Evolutionary conservation across 92 coral and sea anemone genomes (phyloP), one percentile per base, ranked within the genome.

Genomic region (Phenganax subtilis): DNA sequence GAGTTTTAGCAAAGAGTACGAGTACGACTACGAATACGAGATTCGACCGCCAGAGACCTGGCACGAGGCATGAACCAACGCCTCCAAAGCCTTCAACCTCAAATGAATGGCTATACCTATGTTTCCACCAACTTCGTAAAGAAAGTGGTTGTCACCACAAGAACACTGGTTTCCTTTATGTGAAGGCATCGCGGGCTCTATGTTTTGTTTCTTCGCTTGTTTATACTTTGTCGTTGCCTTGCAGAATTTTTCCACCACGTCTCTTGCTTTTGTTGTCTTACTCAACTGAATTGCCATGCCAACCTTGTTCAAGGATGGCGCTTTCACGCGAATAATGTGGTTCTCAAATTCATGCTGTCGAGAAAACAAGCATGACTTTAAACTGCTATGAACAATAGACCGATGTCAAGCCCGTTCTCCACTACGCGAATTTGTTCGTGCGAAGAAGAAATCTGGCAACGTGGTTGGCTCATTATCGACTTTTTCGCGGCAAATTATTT

Each of bases 201-300:
- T 16, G 56, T 79, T 79, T 54, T 54, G 60, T 7, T 15, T 63
- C 20, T 0, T 8, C 9, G 62, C 58, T 29, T 63, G 59, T 25
- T 63, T 63, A 47, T 55, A 47, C 54, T 47, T 79, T 61, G 17
- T 63, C 55, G 74, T 14, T 17, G 57, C 74, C 63, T 79, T 63
- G 66, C 97, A 88, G 80, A 94, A 94, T 84, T 92, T 94, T 72
- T 89, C 91, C 16, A 94, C 90, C 69, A 94, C 86, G 76, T 94
- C 97, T 12, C 92, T 91, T 53, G 98, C 97, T 53, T 89, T 88
- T 89, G 90, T 94, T 15, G 77, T 82, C 53, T 85, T 81, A 37
- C 89, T 92, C 75, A 94, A 85, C 72, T 94, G 97, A 54, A 94
- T 86, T 12, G 96, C 98, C 97, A 92, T 94, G 51, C 90, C 96